Evolutionary conservation across 1,140 invertebrate species (phyloP).

Genomic region (Brachionus koreanus): DNA sequence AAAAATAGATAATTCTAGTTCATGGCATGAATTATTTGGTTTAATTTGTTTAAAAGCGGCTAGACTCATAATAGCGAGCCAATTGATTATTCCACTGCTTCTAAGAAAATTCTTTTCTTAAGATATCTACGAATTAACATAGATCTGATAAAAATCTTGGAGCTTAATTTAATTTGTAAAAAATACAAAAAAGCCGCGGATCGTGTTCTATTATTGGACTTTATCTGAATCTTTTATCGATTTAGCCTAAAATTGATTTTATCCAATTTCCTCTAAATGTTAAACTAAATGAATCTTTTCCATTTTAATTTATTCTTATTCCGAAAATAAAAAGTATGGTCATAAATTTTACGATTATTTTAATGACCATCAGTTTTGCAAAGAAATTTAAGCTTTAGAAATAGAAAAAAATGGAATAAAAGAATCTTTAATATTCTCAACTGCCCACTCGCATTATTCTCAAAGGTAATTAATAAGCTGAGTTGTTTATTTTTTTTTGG

Average conservation of each 20-base stretch:
- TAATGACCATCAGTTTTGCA: background rate
- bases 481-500: background rate
- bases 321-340: background rate
- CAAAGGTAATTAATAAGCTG: background rate
- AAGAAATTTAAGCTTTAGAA: background rate
- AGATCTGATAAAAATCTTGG: background rate
- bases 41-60: background rate
- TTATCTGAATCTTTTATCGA: background rate
- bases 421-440: background rate
- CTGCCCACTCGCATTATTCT: background rate
- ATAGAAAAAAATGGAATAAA: background rate
- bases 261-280: background rate
- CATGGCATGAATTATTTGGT: background rate
- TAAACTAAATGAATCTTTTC: background rate
- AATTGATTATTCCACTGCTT: background rate
- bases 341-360: conserved; percentile 5
- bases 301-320: background rate
- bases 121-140: background rate
- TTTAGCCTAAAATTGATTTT: background rate
- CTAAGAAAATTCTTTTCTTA: background rate
- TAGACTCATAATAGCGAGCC: background rate
- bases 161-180: background rate
- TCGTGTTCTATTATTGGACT: background rate
- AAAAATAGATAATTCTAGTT: background rate
- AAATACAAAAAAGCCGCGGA: background rate